phyloP scores from a whole-genome alignment of 2,888 invertebrate genomes.

The Pseudococcus viburni region DNA sequence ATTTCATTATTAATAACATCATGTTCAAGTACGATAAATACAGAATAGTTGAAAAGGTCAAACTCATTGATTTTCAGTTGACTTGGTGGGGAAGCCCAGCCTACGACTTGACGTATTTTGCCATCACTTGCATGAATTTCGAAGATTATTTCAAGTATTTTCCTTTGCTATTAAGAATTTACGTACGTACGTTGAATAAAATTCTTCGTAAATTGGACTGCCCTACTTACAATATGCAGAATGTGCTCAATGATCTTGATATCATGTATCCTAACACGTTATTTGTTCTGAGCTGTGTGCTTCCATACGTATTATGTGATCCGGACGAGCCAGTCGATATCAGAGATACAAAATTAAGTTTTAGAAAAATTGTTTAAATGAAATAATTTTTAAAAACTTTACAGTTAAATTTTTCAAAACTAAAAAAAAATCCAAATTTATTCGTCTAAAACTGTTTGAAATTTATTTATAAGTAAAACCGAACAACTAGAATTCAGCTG shows the following conservation, averaged over 20 bases:
- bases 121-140: slow-evolving; percentile 62
- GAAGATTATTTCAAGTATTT: slow-evolving; percentile 59
- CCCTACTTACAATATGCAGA: neutral
- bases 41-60: slow-evolving; percentile 18
- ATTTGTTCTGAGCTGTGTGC: neutral
- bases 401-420: too few relatives aligned
- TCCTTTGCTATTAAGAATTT: slow-evolving; percentile 55
- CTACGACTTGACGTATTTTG: slow-evolving; percentile 67
- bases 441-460: too few relatives aligned
- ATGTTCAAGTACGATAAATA: slow-evolving; percentile 18
- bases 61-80: slow-evolving; percentile 67
- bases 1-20: slow-evolving; percentile 59
- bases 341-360: too few relatives aligned
- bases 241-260: neutral
- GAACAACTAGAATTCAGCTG: too few relatives aligned
- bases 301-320: neutral
- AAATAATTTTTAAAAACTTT: too few relatives aligned
- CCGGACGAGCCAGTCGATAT: neutral
- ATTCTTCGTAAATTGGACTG: slow-evolving; percentile 53
- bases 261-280: neutral
- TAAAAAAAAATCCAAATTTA: too few relatives aligned
- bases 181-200: slow-evolving; percentile 49
- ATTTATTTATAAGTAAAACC: too few relatives aligned
- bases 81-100: slow-evolving; percentile 65
- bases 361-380: too few relatives aligned